Percentiles rank a stretch among this genome's conserved stretches.
Evolutionary conservation across 2,888 invertebrate species (phyloP).

Genomic region (Phalera bucephala): DNA sequence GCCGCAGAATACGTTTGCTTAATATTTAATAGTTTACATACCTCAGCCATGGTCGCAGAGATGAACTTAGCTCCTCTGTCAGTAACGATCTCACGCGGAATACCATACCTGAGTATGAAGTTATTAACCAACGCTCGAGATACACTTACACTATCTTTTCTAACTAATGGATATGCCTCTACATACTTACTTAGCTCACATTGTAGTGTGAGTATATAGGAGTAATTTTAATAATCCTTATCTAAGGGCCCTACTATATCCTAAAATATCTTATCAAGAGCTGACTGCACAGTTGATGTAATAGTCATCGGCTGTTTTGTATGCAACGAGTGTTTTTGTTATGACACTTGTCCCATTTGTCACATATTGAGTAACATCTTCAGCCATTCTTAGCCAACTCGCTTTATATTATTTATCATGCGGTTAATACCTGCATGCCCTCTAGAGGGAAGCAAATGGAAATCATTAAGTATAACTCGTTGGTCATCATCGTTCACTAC

Average conservation of each 20-base stretch:
- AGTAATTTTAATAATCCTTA: slow-evolving; percentile 12
- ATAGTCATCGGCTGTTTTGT: slow-evolving; percentile 15
- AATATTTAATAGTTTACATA: slow-evolving; percentile 14
- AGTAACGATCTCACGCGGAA: slow-evolving; percentile 3
- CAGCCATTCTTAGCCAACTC: slow-evolving; percentile 17
- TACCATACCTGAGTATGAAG: slow-evolving; percentile 8
- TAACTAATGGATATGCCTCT: slow-evolving; percentile 3
- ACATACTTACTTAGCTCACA: slow-evolving; percentile 10
- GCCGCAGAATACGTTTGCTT: slow-evolving; percentile 8
- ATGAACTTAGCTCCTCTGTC: slow-evolving; percentile 12
- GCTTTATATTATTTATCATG: slow-evolving; percentile 25
- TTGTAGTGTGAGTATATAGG: slow-evolving; percentile 19
- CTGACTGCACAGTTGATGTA: slow-evolving; percentile 16
- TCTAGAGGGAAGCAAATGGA: slow-evolving; percentile 20
- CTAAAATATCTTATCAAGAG: slow-evolving; percentile 22
- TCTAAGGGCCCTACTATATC: slow-evolving; percentile 24
- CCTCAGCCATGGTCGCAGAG: slow-evolving; percentile 10
- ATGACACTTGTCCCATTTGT: slow-evolving; percentile 17
- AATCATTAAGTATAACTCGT: slow-evolving; percentile 15
- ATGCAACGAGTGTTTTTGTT: slow-evolving; percentile 11
- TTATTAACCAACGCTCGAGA: slow-evolving; percentile 6
- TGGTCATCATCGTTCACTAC: slow-evolving; percentile 15
- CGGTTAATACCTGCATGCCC: slow-evolving; percentile 18
- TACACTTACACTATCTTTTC: background rate
- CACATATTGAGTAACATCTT: slow-evolving; percentile 15